Base-by-base conservation (phyloP, 2,888 invertebrate genomes). In the Zelleria hepariella region DNA sequence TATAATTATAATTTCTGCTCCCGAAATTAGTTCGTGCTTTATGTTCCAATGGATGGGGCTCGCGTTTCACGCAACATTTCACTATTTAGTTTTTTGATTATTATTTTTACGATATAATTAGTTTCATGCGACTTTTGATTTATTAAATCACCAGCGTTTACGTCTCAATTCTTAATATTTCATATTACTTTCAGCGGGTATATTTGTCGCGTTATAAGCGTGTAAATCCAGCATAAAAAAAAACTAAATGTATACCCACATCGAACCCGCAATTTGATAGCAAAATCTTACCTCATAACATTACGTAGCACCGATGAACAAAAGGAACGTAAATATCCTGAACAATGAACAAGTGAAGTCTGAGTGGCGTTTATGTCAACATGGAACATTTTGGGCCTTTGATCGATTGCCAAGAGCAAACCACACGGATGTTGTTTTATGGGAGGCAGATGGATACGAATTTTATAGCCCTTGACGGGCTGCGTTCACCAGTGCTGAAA, bases 381-480 rank as follows among this genome's bases (percentile, higher is more conserved):
- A 75, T 68, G 69, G 71, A 71, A 67, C 61, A 67, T 73, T 75
- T 75, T 69, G 73, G 68, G 73, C 73, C 73, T 77, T 80, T 80
- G 79, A 81, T 78, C 76, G 65, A 73, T 73, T 77, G 80, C 79
- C 80, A 80, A 72, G 61, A 63, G 62, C 65, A 66, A 70, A 68
- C 74, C 32, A 66, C 70, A 60, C 62, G 24, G 63, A 63, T 69
- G 72, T 70, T 69, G 66, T 66, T 71, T 69, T 74, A 71, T 77
- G 69, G 71, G 68, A 32, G 8, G 10, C 55, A 55, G 55, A 55
- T 42, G 55, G 55, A 3, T 55, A 20, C 21, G 24, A 15, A 55
- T 32, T 55, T 27, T 55, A 32, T 23, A 27, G 32, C 32, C 27
- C 18, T n/a, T 21, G 32, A 55, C 32, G 55, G 23, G 24, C 52